Conservation (phyloP, 2,888 invertebrate species). For the Crossocerus cetratus region DNA sequence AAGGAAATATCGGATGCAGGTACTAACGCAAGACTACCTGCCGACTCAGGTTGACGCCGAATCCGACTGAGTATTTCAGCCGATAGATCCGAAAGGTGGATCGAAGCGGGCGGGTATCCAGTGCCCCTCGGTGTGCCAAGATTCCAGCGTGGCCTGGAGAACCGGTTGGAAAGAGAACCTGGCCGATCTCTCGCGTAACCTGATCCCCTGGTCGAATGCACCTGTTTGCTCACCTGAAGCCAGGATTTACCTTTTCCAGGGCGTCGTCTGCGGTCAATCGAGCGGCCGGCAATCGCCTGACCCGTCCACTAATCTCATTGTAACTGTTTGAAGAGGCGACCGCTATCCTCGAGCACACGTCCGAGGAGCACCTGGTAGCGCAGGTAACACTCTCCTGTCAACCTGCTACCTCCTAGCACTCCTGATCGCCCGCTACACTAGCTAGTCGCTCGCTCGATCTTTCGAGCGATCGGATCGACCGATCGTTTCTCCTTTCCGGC, state of each 20-base stretch:
- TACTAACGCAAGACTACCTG: no score
- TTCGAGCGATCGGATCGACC: constrained; percentile 40
- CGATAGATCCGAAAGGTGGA: not conserved
- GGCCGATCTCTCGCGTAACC: constrained; percentile 63
- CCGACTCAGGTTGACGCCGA: no score
- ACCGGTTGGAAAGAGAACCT: constrained; percentile 58
- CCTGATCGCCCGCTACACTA: constrained; percentile 43
- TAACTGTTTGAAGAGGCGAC: no score
- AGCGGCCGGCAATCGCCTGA: constrained; percentile 9
- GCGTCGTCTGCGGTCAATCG: constrained; percentile 15
- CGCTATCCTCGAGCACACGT: not conserved
- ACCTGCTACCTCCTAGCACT: constrained; percentile 27
- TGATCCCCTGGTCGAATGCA: constrained; percentile 69
- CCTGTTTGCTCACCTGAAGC: constrained; percentile 72
- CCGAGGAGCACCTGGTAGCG: not conserved
- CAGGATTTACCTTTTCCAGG: constrained; percentile 60
- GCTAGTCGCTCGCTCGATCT: constrained; percentile 50
- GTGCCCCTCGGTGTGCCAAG: constrained; percentile 24
- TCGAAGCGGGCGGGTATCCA: constrained; percentile 8
- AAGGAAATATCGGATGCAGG: no score
- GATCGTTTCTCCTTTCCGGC: constrained; percentile 20
- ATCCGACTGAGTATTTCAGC: no score
- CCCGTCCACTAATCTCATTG: not conserved
- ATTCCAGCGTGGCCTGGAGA: constrained; percentile 35
- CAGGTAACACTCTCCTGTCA: constrained; percentile 18